Base-by-base conservation (phyloP, 1,140 invertebrate species). In the Heliconius eleuchia region DNA sequence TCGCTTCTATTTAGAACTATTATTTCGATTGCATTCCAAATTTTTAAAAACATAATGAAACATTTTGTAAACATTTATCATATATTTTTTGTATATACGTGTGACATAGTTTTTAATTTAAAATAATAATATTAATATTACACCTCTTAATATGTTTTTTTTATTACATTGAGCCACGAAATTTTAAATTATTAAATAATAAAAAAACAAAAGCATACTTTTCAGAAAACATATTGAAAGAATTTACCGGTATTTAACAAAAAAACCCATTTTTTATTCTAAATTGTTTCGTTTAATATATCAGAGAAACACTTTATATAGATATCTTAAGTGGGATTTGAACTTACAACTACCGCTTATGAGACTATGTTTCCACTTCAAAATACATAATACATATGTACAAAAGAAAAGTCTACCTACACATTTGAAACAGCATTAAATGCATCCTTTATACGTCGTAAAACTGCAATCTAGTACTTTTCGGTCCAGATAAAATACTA, bases 391-490 rank as follows among this genome's bases (percentile, higher is more conserved):
- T 57, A 1, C 60, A 13, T 5, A 66, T 30, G 3, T 27, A 27
- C 27, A 30, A 66, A 66, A 66, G 23, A 30, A 27, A 6, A 37
- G 3, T 30, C 27, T 27, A 66, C 60, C 60, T 30, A 66, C 27
- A 30, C 27, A 16, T 11, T 30, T 30, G 27, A 72, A 6, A 72
- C 30, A n/a, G n/a, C 37, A 16, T n/a, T 72, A 18, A 71, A 72
- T 72, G 71, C 71, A 72, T 72, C 0, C 37, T 72, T 3, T 37
- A n/a, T 72, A 72, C 8, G 16, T 72, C 71, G 71, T 72, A 72
- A 71, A 72, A 72, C 34, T 72, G 71, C 71, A 72, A 72, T 42
- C 71, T n/a, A 72, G 71, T 72, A 72, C 37, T 19, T 39, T 72
- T 72, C 16, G 37, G 71, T 72, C 71, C 71, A 72, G 71, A 72